These are phyloP conservation scores for Tiliacea aurago DNA, from an alignment of 2,888 invertebrate genomes.

Conservation along the genomic window DNA sequence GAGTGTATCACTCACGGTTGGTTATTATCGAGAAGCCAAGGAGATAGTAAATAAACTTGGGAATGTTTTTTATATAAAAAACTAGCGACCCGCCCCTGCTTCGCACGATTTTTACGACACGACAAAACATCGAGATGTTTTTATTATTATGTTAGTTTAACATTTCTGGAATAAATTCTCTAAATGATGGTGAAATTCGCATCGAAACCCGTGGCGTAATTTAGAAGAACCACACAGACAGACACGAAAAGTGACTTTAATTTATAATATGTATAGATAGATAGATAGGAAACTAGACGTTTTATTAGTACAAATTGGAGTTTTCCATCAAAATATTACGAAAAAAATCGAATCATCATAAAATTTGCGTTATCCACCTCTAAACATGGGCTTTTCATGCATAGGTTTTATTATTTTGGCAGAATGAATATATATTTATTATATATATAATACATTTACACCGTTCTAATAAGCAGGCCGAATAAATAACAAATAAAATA, in stretches of 20 bases:
- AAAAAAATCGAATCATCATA: background rate
- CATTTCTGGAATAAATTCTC: background rate
- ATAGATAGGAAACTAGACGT: background rate
- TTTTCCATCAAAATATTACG: background rate
- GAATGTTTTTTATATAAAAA: background rate
- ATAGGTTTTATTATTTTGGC: background rate
- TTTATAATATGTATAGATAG: background rate
- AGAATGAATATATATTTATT: too few species aligned
- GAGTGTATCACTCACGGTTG: conserved; percentile 32
- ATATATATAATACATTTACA: too few species aligned
- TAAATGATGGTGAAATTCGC: background rate
- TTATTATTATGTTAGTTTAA: background rate
- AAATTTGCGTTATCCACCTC: background rate
- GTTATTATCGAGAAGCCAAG: conserved; percentile 6
- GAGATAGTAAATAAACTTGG: background rate
- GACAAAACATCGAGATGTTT: background rate
- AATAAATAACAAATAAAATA: too few species aligned
- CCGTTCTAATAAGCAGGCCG: too few species aligned
- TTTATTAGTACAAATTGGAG: background rate
- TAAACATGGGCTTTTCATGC: background rate
- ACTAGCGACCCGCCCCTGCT: background rate
- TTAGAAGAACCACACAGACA: background rate
- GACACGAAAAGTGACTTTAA: background rate
- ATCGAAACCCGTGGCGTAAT: background rate
- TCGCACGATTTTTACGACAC: background rate